Evolutionary conservation across 1,140 invertebrate species (phyloP).

Genomic region (Hyles euphorbiae): DNA sequence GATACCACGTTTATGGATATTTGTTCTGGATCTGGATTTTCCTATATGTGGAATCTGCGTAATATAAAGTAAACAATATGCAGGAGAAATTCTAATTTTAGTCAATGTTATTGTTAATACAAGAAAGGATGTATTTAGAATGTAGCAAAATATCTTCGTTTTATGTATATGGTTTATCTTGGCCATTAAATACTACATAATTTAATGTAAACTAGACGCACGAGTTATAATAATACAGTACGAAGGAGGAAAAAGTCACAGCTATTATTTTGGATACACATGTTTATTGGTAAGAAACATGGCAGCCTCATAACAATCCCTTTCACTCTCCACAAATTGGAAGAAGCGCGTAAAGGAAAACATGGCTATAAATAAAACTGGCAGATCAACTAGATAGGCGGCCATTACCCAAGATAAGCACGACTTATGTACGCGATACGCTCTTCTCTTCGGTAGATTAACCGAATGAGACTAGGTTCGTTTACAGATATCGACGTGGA

Average conservation of each 20-base stretch:
- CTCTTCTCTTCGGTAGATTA: conserved; percentile 59
- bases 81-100: too few relatives aligned
- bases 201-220: too few relatives aligned
- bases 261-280: conserved; percentile 72
- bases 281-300: conserved; percentile 74
- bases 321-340: conserved; percentile 74
- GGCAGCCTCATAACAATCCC: conserved; percentile 72
- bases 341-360: conserved; percentile 72
- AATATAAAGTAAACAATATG: too few relatives aligned
- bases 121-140: too few relatives aligned
- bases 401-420: conserved; percentile 69
- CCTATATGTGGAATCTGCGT: too few relatives aligned
- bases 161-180: too few relatives aligned
- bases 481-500: conserved; percentile 69
- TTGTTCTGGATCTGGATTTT: too few relatives aligned
- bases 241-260: conserved; percentile 49
- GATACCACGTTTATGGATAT: too few relatives aligned
- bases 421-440: conserved; percentile 64
- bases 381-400: conserved; percentile 72
- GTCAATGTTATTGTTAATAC: too few relatives aligned
- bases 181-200: too few relatives aligned
- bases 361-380: conserved; percentile 73
- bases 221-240: too few relatives aligned
- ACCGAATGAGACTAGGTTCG: conserved; percentile 62
- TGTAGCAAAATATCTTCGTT: too few relatives aligned